phyloP scores from a whole-genome alignment of 2,888 invertebrate species.

The Gymnocheta viridis region DNA sequence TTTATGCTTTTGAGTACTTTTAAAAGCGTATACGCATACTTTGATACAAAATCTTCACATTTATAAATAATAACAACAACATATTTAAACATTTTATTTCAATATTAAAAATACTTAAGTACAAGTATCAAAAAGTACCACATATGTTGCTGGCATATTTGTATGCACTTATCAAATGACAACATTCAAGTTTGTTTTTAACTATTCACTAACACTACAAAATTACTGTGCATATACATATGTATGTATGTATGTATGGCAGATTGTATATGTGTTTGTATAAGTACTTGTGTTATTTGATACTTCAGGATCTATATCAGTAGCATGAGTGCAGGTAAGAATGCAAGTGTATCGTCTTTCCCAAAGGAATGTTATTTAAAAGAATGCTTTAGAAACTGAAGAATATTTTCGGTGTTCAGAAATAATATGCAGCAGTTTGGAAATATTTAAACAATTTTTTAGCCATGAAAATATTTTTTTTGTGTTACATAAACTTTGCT shows the following conservation, averaged over 20 bases:
- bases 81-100: conserved; percentile 46
- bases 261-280: neutral
- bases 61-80: neutral
- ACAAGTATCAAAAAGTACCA: conserved; percentile 44
- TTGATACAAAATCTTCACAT: neutral
- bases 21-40: neutral
- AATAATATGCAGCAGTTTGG: too few relatives aligned
- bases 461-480: too few relatives aligned
- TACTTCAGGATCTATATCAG: conserved; percentile 54
- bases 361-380: neutral
- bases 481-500: too few relatives aligned
- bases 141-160: conserved; percentile 65
- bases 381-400: neutral
- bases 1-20: neutral
- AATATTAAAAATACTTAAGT: conserved; percentile 66
- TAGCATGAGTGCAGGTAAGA: conserved; percentile 29
- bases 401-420: neutral
- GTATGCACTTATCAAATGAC: conserved; percentile 65
- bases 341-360: neutral
- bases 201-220: conserved; percentile 48
- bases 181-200: conserved; percentile 53
- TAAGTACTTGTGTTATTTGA: conserved; percentile 27
- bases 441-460: too few relatives aligned
- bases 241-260: too few relatives aligned
- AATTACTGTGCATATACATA: neutral